Conservation (phyloP, 2,888 invertebrate genomes). For the Eulithis prunata region DNA sequence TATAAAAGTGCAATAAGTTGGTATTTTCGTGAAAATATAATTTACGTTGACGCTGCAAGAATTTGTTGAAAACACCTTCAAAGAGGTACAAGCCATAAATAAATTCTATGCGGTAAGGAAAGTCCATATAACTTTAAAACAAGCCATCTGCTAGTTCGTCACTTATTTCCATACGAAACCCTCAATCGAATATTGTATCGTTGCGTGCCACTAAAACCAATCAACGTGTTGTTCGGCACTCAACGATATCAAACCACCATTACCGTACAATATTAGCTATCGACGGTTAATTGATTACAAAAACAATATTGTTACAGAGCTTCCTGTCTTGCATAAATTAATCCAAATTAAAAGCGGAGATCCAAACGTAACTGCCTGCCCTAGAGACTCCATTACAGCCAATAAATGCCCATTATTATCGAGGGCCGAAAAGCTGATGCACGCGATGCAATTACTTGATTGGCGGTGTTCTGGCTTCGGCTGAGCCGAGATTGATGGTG, state of each 20-base stretch:
- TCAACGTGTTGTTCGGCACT: slow-evolving; percentile 73
- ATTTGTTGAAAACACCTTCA: neutral
- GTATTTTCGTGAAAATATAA: too few species aligned
- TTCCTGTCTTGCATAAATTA: slow-evolving; percentile 76
- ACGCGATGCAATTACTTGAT: slow-evolving; percentile 85
- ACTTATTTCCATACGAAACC: slow-evolving; percentile 36
- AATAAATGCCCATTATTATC: slow-evolving; percentile 85
- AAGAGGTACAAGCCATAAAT: too few species aligned
- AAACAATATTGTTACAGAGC: slow-evolving; percentile 61
- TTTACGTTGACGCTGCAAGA: too few species aligned
- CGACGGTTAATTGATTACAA: slow-evolving; percentile 75
- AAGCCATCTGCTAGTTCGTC: slow-evolving; percentile 24
- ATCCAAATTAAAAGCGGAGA: slow-evolving; percentile 78
- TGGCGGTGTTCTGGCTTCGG: slow-evolving; percentile 80
- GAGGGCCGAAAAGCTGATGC: slow-evolving; percentile 84
- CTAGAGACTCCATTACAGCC: slow-evolving; percentile 84
- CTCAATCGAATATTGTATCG: slow-evolving; percentile 52
- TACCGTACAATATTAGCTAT: slow-evolving; percentile 61
- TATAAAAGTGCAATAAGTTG: neutral
- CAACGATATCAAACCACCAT: slow-evolving; percentile 71
- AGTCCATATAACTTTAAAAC: slow-evolving; percentile 19
- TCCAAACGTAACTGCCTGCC: slow-evolving; percentile 75
- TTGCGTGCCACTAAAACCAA: slow-evolving; percentile 73
- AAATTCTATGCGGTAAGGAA: neutral
- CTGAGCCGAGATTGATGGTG: slow-evolving; percentile 80